Base-by-base conservation (phyloP, 2,797 vertebrate species). In the Luscinia megarhynchos region DNA sequence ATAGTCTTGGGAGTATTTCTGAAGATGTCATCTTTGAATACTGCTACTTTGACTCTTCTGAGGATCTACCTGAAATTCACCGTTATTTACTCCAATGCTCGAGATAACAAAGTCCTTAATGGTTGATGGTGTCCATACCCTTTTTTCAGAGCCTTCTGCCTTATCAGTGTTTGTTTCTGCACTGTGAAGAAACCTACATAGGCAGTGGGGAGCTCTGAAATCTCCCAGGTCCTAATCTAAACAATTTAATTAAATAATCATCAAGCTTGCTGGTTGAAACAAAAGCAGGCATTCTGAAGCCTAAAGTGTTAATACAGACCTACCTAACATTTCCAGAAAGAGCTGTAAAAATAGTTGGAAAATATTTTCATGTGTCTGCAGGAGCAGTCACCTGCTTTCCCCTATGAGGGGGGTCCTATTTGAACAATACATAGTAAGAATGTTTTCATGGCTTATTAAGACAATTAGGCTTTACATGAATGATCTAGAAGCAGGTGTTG, bases 361-460 rank as follows among this genome's bases (percentile, higher is more conserved):
- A 87, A 48, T 14, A 6, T 19, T 84, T 84, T 83, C 11, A 2
- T 48, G n/a, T 3, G 12, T 66, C 63, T 70, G 40, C 24, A 61
- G 53, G 57, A 85, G 48, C 26, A 75, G 23, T 80, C 41, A 22
- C 64, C 45, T 85, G 30, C 78, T 84, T 72, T 79, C 32, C 15
- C 34, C 34, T 34, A 9, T 32, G 76, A 84, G 78, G 18, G 41
- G 26, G 14, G 19, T 51, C 27, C 3, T 11, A 17, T 46, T 51
- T 61, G 67, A 85, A 4, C 32, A 36, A 12, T 36, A 29, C 16
- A 12, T 26, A 22, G 10, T 57, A 50, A 53, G 34, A 77, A 46
- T 53, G 19, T 85, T 94, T 92, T 85, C 50, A 51, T 30, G 70
- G 59, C 43, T 86, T 80, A 82, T 91, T 94, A 87, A 68, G 30